Percentiles rank a stretch among this genome's conserved stretches.
These are phyloP conservation scores for Gavialis gangeticus DNA, from an alignment of 2,113 vertebrate species.

Conservation along the genomic window DNA sequence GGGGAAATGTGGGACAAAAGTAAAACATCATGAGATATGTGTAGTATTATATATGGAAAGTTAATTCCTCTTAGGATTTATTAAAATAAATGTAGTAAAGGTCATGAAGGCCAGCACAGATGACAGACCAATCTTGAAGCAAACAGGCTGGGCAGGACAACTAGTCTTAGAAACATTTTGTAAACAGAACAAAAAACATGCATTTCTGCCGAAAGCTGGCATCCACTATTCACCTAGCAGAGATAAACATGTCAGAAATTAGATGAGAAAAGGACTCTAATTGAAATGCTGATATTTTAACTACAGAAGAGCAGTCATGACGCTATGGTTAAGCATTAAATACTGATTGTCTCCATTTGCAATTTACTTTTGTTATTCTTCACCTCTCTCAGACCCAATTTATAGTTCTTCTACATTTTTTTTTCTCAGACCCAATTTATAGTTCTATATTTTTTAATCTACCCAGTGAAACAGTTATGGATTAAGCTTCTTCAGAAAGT, in stretches of 20 bases:
- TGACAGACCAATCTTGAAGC: neutral
- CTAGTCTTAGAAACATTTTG: neutral
- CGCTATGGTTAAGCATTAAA: constrained; percentile 45
- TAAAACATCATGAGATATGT: neutral
- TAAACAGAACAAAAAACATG: neutral
- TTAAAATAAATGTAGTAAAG: neutral
- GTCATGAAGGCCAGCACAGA: neutral
- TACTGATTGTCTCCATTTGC: constrained; percentile 5
- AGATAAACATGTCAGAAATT: neutral
- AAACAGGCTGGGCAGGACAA: fast-evolving
- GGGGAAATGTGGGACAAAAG: no score
- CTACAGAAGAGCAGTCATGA: neutral
- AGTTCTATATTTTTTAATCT: neutral
- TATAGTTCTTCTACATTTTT: no score
- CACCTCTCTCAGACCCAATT: constrained; percentile 3
- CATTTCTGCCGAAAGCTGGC: neutral
- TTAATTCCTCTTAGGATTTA: neutral
- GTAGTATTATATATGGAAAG: neutral
- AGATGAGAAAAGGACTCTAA: neutral
- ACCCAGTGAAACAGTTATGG: no score
- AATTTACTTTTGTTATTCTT: neutral
- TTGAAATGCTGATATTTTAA: neutral
- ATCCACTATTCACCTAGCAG: neutral
- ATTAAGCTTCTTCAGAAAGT: neutral
- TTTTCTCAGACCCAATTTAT: constrained; percentile 8